These are phyloP conservation scores for Neoarius graeffei DNA, from an alignment of 2,113 vertebrate species.

Conservation along the genomic window DNA sequence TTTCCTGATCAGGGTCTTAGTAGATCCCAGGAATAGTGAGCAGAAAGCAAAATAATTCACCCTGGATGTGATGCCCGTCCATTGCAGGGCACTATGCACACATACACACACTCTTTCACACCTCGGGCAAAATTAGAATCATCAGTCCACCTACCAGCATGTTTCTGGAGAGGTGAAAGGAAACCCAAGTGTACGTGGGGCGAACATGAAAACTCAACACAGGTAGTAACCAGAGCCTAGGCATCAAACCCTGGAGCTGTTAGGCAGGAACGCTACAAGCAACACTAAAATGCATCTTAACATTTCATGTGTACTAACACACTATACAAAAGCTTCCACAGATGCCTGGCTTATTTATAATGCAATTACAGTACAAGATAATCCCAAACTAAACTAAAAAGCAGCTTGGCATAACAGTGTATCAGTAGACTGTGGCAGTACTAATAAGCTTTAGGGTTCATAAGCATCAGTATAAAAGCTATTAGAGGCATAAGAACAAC, in stretches of 20 bases:
- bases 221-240: not conserved
- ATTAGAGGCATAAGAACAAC: conserved; percentile 65
- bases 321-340: conserved; percentile 14
- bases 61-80: not conserved
- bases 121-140: not conserved
- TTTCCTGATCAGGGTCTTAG: not conserved
- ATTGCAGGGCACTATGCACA: not conserved
- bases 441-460: conserved; percentile 61
- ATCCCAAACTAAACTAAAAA: conserved; percentile 33
- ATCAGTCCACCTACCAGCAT: not conserved
- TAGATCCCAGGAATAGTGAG: not conserved
- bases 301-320: not conserved
- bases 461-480: conserved; percentile 60
- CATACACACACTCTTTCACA: not conserved
- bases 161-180: not conserved
- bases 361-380: conserved; percentile 44
- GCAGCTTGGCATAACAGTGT: conserved; percentile 32
- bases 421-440: conserved; percentile 39
- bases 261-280: not conserved
- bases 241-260: not conserved
- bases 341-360: conserved; percentile 42
- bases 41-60: not conserved
- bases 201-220: not conserved
- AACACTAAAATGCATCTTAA: conserved; percentile 2
- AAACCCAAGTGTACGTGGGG: not conserved